phyloP scores from a whole-genome alignment of 1,140 invertebrate genomes.

The Helicoverpa zea region DNA sequence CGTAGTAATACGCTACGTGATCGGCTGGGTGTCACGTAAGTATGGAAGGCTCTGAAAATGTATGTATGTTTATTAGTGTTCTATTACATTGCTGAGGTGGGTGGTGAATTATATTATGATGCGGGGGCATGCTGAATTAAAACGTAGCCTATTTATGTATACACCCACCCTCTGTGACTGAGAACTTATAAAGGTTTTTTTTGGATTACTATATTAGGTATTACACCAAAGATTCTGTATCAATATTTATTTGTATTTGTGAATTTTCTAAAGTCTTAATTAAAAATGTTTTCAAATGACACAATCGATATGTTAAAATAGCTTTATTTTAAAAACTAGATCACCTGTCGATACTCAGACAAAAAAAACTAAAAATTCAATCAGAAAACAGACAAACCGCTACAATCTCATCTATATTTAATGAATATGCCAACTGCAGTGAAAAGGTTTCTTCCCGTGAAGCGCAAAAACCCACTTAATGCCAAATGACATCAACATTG shows the following conservation, averaged over 20 bases:
- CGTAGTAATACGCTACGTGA: slow-evolving; percentile 36
- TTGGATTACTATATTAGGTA: too few species aligned
- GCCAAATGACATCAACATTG: slow-evolving; percentile 33
- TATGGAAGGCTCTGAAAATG: not conserved
- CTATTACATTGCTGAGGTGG: slow-evolving; percentile 5
- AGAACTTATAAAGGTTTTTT: too few species aligned
- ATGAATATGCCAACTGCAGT: too few species aligned
- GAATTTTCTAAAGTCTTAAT: too few species aligned
- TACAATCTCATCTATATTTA: not conserved
- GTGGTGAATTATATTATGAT: slow-evolving; percentile 21
- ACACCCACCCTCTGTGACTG: too few species aligned
- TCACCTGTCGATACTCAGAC: not conserved
- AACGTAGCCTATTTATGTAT: too few species aligned
- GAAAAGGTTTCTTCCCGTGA: not conserved
- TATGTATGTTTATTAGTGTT: slow-evolving; percentile 14
- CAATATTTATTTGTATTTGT: too few species aligned
- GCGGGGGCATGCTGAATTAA: slow-evolving; percentile 1
- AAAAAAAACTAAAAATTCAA: too few species aligned
- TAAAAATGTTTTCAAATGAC: too few species aligned
- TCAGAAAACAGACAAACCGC: too few species aligned
- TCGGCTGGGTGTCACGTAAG: slow-evolving; percentile 7
- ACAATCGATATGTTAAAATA: too few species aligned
- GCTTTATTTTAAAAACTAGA: not conserved
- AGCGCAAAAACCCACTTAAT: slow-evolving; percentile 20
- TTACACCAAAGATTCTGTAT: too few species aligned